Evolutionary conservation across 2,113 vertebrate species (phyloP).

Genomic region (Microtus pennsylvanicus): DNA sequence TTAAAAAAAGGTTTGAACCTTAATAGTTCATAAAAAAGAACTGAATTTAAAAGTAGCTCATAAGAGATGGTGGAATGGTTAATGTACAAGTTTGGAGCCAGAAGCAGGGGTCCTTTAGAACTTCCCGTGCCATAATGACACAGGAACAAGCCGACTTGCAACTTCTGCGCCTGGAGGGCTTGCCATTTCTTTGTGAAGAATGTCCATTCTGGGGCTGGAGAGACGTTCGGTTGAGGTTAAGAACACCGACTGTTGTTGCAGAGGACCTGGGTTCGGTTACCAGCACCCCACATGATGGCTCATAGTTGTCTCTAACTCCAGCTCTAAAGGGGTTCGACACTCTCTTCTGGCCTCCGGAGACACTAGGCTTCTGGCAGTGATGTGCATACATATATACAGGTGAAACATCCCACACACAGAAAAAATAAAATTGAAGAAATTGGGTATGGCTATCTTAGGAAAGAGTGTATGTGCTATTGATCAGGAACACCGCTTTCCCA

Average conservation of each 20-base stretch:
- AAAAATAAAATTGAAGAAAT: background rate
- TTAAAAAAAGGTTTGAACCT: background rate
- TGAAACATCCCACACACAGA: background rate
- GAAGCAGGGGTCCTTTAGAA: background rate
- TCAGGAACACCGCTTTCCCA: constrained; percentile 40
- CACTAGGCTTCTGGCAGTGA: background rate
- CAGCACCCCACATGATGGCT: background rate
- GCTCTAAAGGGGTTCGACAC: background rate
- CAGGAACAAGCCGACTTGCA: background rate
- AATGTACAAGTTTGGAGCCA: background rate
- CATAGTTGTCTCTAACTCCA: background rate
- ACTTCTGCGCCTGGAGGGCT: background rate
- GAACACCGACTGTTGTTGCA: background rate
- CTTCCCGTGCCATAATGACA: background rate
- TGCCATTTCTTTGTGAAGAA: constrained; percentile 52
- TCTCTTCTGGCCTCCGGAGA: background rate
- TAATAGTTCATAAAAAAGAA: background rate
- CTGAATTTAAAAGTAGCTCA: background rate
- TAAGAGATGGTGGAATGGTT: background rate
- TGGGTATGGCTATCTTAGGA: background rate
- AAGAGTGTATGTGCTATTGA: constrained; percentile 29
- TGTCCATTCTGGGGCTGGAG: background rate
- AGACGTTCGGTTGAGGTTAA: background rate
- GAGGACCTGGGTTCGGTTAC: background rate
- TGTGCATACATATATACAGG: background rate